Evolutionary conservation across 2,113 vertebrate genomes (phyloP).

Genomic region (Sinocyclocheilus maitianheensis): DNA sequence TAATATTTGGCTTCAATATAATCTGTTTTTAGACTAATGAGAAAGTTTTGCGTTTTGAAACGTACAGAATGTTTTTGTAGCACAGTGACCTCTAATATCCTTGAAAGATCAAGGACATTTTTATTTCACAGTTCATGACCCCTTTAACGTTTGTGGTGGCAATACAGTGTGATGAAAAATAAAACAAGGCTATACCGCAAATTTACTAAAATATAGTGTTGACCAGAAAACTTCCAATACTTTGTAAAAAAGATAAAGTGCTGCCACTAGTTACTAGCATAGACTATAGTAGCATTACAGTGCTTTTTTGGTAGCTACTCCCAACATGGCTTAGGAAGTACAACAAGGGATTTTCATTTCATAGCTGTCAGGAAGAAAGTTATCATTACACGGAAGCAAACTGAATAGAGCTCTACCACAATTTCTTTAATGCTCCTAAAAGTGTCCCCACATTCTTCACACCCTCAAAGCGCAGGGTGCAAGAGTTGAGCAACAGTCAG

Average conservation of each 20-base stretch:
- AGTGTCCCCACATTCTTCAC: neutral
- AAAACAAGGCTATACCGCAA: neutral
- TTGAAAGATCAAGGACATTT: too few species aligned
- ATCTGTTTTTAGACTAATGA: too few species aligned
- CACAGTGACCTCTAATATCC: too few species aligned
- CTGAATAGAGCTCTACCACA: neutral
- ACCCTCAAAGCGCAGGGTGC: neutral
- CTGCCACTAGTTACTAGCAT: neutral
- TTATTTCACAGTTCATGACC: too few species aligned
- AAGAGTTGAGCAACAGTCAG: slow-evolving; percentile 31
- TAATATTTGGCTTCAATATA: too few species aligned
- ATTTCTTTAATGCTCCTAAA: neutral
- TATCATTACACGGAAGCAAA: neutral
- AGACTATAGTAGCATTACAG: neutral
- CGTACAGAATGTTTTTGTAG: too few species aligned
- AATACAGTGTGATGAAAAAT: neutral
- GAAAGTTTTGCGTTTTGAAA: too few species aligned
- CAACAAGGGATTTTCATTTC: neutral
- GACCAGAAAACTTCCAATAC: neutral
- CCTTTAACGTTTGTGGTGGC: too few species aligned
- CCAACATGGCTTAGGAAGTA: neutral
- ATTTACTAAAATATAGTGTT: neutral
- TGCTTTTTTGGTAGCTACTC: neutral
- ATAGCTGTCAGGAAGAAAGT: neutral
- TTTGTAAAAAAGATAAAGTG: neutral